Percentiles rank a stretch among this genome's conserved stretches.
Evolutionary conservation across 2,797 vertebrate species (phyloP).

Genomic region (Neostethus bicornis): DNA sequence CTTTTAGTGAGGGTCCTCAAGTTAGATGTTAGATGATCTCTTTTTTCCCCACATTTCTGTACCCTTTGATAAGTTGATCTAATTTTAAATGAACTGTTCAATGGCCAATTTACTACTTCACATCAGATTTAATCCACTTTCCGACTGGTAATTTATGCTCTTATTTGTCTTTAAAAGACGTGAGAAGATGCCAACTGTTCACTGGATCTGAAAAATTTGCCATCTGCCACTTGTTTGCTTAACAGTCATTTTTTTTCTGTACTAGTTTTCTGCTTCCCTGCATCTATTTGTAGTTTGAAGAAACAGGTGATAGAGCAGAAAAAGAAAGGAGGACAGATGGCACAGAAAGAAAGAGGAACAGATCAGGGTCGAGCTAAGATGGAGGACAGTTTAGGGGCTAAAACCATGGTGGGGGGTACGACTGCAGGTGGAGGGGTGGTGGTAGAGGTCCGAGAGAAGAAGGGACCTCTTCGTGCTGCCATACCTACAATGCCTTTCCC

Average conservation of each 20-base stretch:
- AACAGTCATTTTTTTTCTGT: neutral
- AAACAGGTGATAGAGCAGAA: constrained; percentile 7
- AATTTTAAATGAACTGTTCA: neutral
- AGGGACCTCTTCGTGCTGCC: constrained; percentile 92
- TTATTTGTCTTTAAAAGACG: constrained; percentile 5
- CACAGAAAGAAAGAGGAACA: constrained; percentile 60
- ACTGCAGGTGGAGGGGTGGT: constrained; percentile 86
- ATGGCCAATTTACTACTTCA: neutral
- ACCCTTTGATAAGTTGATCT: constrained; percentile 13
- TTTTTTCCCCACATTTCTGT: neutral
- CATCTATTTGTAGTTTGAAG: neutral
- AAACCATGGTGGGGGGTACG: constrained; percentile 48
- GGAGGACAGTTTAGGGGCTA: constrained; percentile 56
- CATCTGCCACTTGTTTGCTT: neutral
- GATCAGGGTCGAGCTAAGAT: constrained; percentile 48
- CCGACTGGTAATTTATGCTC: neutral
- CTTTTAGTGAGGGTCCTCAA: neutral
- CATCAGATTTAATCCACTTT: neutral
- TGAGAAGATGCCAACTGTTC: constrained; percentile 7
- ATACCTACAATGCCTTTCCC: constrained; percentile 98
- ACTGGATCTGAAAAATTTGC: constrained; percentile 6
- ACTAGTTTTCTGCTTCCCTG: neutral
- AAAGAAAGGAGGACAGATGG: constrained; percentile 46
- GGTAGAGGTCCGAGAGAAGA: constrained; percentile 96
- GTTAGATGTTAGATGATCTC: neutral